Evolutionary conservation across 2,797 vertebrate genomes (phyloP).

Genomic region (Coilia nasus): DNA sequence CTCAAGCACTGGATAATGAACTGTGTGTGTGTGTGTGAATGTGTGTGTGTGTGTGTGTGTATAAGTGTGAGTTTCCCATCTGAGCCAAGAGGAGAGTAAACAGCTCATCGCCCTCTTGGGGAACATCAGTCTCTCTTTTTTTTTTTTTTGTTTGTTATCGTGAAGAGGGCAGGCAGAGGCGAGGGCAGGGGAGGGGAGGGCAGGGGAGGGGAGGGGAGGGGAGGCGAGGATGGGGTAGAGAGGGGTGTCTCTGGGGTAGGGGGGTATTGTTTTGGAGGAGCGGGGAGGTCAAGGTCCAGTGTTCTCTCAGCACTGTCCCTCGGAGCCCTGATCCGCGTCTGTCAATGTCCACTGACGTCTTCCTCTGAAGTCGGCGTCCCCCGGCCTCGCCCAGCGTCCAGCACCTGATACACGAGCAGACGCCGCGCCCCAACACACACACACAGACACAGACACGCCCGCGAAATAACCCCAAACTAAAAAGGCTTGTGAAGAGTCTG

Average conservation of each 20-base stretch:
- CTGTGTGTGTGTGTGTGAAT: neutral
- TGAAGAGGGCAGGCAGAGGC: neutral
- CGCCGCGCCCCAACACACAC: conserved; percentile 32
- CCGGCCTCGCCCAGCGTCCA: conserved; percentile 66
- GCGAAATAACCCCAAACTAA: conserved; percentile 54
- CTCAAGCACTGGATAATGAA: neutral
- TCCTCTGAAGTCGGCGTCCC: conserved; percentile 67
- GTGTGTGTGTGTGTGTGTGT: neutral
- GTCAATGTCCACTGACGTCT: conserved; percentile 75
- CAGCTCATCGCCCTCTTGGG: neutral
- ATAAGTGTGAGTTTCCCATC: neutral
- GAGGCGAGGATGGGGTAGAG: too few relatives aligned
- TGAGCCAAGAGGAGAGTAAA: conserved; percentile 13
- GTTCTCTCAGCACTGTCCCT: conserved; percentile 65
- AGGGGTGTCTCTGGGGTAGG: conserved; percentile 10
- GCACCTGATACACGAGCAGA: conserved; percentile 77
- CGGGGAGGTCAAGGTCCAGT: conserved; percentile 76
- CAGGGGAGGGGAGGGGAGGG: too few relatives aligned
- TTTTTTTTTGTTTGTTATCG: neutral
- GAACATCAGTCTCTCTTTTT: neutral
- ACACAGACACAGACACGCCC: neutral
- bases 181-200: neutral
- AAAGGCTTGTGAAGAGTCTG: conserved; percentile 44
- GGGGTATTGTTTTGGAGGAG: conserved; percentile 48
- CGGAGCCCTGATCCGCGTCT: conserved; percentile 69